Evolutionary conservation across 1,140 invertebrate genomes (phyloP).

Genomic region (Eciton burchellii): DNA sequence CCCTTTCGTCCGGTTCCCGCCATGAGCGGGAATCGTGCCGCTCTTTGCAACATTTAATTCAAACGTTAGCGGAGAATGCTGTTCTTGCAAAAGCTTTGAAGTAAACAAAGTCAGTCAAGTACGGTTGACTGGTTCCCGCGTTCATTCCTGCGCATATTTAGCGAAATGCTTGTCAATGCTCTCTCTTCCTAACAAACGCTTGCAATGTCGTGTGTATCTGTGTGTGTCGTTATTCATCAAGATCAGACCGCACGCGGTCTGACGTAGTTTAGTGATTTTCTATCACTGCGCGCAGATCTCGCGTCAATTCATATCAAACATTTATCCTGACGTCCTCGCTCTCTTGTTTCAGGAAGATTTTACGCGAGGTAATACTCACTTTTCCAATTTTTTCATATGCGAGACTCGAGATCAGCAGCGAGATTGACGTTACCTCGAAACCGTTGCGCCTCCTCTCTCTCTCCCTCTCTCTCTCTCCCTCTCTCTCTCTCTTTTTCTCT

Average conservation of each 20-base stretch:
- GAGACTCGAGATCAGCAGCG: not conserved
- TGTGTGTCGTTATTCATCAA: too few relatives aligned
- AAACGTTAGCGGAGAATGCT: constrained; percentile 21
- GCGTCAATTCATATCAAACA: not conserved
- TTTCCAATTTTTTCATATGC: constrained; percentile 6
- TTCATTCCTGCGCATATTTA: constrained; percentile 12
- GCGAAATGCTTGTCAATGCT: not conserved
- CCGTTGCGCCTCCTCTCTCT: too few relatives aligned
- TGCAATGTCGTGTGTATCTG: too few relatives aligned
- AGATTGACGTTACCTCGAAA: constrained; percentile 5
- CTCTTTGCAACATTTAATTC: constrained; percentile 53
- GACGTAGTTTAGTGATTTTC: too few relatives aligned
- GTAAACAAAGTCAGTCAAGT: constrained; percentile 21
- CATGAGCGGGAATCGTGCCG: not conserved
- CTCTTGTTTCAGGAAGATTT: not conserved
- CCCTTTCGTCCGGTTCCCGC: not conserved
- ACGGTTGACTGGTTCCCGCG: not conserved
- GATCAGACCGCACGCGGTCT: too few relatives aligned
- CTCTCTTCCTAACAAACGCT: not conserved
- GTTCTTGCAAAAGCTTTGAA: not conserved
- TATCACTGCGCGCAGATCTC: not conserved
- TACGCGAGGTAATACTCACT: not conserved
- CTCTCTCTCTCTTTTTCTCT: not conserved
- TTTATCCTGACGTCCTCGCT: not conserved
- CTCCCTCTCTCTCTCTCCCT: not conserved